Evolutionary conservation across 1,140 invertebrate genomes (phyloP).

Genomic region (Leptinotarsa defecta): DNA sequence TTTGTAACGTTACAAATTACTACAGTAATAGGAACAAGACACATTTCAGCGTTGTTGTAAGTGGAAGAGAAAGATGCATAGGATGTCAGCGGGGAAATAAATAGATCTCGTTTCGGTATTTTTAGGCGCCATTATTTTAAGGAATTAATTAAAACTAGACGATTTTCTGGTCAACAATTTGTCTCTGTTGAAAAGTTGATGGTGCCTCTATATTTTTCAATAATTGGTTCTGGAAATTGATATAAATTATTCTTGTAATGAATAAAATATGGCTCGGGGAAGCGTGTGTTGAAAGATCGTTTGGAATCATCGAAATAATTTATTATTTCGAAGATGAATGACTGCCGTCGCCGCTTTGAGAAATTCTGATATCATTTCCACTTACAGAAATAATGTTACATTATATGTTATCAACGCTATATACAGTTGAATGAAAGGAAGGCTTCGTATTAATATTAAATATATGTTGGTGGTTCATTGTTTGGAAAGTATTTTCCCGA

Average conservation of each 20-base stretch:
- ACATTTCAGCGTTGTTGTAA: constrained; percentile 9
- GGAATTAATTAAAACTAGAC: constrained; percentile 16
- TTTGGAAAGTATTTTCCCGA: no score
- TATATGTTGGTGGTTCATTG: no score
- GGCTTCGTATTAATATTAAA: no score
- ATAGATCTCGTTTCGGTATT: constrained; percentile 14
- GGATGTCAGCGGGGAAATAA: constrained; percentile 11
- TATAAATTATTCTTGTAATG: constrained; percentile 9
- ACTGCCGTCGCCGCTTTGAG: neutral
- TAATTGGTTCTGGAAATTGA: constrained; percentile 16
- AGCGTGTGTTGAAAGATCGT: constrained; percentile 3
- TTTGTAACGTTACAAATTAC: constrained; percentile 13
- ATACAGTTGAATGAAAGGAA: no score
- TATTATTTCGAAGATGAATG: neutral
- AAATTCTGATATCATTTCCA: neutral
- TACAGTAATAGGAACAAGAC: constrained; percentile 14
- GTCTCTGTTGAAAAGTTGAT: constrained; percentile 16
- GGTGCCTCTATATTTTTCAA: constrained; percentile 9
- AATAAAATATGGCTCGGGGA: constrained; percentile 1
- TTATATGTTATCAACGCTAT: no score
- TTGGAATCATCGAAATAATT: neutral
- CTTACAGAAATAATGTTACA: no score
- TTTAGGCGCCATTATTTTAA: constrained; percentile 16
- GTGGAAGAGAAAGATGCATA: constrained; percentile 9
- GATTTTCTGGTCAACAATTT: constrained; percentile 16